Percentiles rank a stretch among this genome's conserved stretches.
Conservation (phyloP, 2,113 vertebrate genomes). For the Bos javanicus region DNA sequence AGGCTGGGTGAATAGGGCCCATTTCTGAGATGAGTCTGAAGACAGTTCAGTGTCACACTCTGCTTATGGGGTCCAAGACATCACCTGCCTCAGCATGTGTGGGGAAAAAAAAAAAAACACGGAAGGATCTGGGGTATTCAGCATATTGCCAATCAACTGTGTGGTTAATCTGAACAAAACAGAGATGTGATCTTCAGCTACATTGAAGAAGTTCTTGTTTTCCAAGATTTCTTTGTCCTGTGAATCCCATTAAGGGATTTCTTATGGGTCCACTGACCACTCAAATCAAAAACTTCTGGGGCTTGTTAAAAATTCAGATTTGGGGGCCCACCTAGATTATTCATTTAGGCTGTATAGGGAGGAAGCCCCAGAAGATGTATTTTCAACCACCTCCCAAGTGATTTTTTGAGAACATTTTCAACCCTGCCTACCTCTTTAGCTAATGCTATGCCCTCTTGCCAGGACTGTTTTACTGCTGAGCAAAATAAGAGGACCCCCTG, state of each 20-base stretch:
- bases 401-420: neutral
- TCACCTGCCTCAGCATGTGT: neutral
- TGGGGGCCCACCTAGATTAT: neutral
- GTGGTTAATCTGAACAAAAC: neutral
- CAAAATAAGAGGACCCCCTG: neutral
- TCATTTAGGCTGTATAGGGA: neutral
- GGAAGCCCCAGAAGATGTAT: neutral
- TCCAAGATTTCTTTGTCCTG: neutral
- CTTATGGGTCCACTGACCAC: neutral
- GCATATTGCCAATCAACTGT: neutral
- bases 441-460: neutral
- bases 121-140: neutral
- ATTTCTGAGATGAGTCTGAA: neutral
- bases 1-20: too few relatives aligned
- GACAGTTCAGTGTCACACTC: neutral
- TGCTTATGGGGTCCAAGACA: neutral
- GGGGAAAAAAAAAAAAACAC: accelerated
- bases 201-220: neutral
- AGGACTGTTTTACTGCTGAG: neutral
- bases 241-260: neutral
- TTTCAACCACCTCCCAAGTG: neutral
- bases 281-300: neutral
- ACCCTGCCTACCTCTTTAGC: neutral
- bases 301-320: neutral
- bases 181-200: neutral